phyloP scores from a whole-genome alignment of 2,797 vertebrate species.

The Crenichthys baileyi region DNA sequence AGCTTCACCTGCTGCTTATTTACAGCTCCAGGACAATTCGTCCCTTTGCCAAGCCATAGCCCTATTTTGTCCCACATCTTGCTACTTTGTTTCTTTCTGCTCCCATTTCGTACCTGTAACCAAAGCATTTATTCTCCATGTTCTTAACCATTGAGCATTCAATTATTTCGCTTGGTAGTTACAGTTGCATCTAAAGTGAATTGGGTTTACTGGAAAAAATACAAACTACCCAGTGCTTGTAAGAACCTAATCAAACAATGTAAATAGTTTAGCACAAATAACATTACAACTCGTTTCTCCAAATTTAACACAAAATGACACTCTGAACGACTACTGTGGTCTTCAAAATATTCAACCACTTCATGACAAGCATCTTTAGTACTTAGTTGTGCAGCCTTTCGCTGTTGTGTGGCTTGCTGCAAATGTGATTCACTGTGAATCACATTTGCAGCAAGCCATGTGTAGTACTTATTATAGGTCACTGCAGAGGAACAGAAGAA shows the following conservation, averaged over 20 bases:
- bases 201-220: too few species aligned
- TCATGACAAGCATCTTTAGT: background rate
- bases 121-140: background rate
- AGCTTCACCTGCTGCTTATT: slow-evolving; percentile 1
- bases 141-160: background rate
- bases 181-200: background rate
- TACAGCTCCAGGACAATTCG: background rate
- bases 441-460: too few species aligned
- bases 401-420: too few species aligned
- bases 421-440: too few species aligned
- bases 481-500: background rate
- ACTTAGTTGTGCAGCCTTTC: background rate
- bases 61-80: background rate
- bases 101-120: background rate
- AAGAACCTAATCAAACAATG: too few species aligned
- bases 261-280: too few species aligned
- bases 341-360: background rate
- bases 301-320: too few species aligned
- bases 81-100: background rate
- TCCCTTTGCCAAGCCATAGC: background rate
- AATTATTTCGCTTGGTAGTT: background rate
- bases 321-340: too few species aligned
- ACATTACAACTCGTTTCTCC: too few species aligned
- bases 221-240: too few species aligned
- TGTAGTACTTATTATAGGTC: background rate